Evolutionary conservation across 2,888 invertebrate species (phyloP).

Genomic region (Lottia scabra): DNA sequence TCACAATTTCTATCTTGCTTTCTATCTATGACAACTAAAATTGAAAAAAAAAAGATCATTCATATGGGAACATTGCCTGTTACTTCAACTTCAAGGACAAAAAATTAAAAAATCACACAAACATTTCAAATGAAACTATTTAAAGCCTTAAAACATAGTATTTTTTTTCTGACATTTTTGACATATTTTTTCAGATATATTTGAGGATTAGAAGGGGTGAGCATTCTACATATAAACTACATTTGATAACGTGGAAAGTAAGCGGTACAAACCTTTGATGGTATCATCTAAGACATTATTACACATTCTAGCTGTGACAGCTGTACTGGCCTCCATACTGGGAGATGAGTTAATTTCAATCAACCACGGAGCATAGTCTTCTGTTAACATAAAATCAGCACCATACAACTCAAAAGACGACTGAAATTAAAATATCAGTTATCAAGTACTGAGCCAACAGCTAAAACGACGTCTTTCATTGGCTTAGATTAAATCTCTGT

Average conservation of each 20-base stretch:
- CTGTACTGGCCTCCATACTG: conserved; percentile 84
- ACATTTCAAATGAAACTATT: too few species aligned
- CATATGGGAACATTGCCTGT: too few species aligned
- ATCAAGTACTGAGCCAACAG: too few species aligned
- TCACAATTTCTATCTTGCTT: conserved; percentile 66
- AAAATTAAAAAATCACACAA: too few species aligned
- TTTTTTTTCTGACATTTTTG: too few species aligned
- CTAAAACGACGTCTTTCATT: too few species aligned
- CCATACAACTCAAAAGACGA: conserved; percentile 91
- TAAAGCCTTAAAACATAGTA: too few species aligned
- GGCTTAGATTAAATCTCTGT: too few species aligned
- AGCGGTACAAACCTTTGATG: conserved; percentile 79
- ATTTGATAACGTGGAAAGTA: neutral
- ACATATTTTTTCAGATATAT: too few species aligned
- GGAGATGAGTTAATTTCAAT: conserved; percentile 94
- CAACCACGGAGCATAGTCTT: conserved; percentile 85
- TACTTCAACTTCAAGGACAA: too few species aligned
- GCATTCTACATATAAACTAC: too few species aligned
- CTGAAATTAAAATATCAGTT: conserved; percentile 62
- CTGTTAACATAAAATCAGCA: conserved; percentile 89
- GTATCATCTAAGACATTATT: conserved; percentile 85
- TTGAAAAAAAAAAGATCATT: neutral
- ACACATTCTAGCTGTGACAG: conserved; percentile 86
- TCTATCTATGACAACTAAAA: conserved; percentile 68
- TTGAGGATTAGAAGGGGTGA: too few species aligned